These are phyloP conservation scores for Colaptes auratus DNA, from an alignment of 2,113 vertebrate genomes.

Conservation along the genomic window DNA sequence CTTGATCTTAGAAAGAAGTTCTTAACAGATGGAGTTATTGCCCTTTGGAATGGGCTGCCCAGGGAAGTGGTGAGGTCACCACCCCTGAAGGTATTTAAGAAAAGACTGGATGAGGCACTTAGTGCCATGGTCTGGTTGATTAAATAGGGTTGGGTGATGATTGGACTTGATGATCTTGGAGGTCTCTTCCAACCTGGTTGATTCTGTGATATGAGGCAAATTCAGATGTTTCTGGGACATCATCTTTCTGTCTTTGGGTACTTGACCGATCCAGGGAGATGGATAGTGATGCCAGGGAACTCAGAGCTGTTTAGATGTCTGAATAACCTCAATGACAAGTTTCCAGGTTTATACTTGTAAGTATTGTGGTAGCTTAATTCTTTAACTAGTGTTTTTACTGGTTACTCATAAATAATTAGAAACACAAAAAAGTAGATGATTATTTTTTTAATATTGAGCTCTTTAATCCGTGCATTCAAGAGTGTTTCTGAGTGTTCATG, in stretches of 20 bases:
- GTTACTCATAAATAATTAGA: background rate
- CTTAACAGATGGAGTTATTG: no score
- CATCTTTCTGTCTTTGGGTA: background rate
- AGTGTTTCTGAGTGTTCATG: background rate
- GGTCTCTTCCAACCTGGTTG: no score
- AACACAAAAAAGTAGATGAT: background rate
- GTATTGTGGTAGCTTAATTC: background rate
- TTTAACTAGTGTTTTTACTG: background rate
- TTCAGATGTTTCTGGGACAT: background rate
- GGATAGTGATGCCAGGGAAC: background rate
- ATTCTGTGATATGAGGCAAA: background rate
- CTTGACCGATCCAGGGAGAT: background rate
- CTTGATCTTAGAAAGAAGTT: no score
- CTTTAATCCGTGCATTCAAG: background rate
- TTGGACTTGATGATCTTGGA: no score
- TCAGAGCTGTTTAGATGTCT: background rate
- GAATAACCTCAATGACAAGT: background rate
- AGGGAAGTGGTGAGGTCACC: no score
- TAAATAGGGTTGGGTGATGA: no score
- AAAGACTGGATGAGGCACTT: no score
- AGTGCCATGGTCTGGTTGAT: no score
- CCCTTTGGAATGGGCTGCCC: no score
- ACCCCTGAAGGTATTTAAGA: no score
- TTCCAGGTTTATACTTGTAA: background rate
- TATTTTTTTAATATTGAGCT: background rate